A percentile compares a stretch with the other conserved stretches of the same genome.
These are phyloP conservation scores for Clinocottus analis DNA, from an alignment of 2,113 vertebrate species.

Conservation along the genomic window DNA sequence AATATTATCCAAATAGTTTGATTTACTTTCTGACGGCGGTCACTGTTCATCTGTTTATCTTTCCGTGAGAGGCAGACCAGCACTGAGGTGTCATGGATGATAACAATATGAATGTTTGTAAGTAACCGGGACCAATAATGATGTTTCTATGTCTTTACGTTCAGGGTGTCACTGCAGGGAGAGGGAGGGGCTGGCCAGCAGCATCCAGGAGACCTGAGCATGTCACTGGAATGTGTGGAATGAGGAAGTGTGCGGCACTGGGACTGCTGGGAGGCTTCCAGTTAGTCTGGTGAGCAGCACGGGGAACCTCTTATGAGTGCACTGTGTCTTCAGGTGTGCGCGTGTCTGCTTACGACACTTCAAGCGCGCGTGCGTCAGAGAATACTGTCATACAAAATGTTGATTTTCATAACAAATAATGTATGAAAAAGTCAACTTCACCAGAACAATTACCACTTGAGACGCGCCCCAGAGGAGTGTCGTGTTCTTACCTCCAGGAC, in stretches of 20 bases:
- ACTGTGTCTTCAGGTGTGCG: slow-evolving; percentile 26
- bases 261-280: slow-evolving; percentile 12
- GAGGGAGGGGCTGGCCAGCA: too few relatives aligned
- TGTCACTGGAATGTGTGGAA: slow-evolving; percentile 74
- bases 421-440: not conserved
- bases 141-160: too few relatives aligned
- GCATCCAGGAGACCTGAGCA: slow-evolving; percentile 46
- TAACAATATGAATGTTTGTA: too few relatives aligned
- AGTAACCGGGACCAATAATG: too few relatives aligned
- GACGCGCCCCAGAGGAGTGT: too few relatives aligned
- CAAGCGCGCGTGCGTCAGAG: not conserved
- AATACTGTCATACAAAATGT: not conserved
- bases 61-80: too few relatives aligned
- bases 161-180: too few relatives aligned
- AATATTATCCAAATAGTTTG: too few relatives aligned
- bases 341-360: not conserved
- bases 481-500: slow-evolving; percentile 89
- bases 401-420: not conserved
- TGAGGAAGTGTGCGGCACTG: slow-evolving; percentile 72
- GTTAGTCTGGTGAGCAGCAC: slow-evolving; percentile 59
- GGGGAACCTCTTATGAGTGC: slow-evolving; percentile 39
- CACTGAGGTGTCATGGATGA: too few relatives aligned
- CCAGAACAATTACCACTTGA: not conserved
- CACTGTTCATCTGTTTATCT: too few relatives aligned
- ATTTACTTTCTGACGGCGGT: too few relatives aligned